These are phyloP conservation scores for Ciconia nigra DNA, from an alignment of 2,797 vertebrate species.

Conservation along the genomic window DNA sequence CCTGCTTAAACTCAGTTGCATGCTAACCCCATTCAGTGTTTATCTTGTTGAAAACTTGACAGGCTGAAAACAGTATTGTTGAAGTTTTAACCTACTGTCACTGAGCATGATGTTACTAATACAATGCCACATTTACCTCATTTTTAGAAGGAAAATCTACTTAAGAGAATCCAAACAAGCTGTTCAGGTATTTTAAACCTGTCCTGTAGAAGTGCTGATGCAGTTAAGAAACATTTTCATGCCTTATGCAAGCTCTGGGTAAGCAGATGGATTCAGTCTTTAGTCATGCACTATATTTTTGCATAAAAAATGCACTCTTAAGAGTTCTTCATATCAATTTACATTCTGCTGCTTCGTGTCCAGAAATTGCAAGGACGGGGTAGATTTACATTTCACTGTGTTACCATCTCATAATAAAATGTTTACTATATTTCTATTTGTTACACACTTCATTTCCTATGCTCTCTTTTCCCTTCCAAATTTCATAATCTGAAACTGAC, in stretches of 20 bases:
- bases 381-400: background rate
- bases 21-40: background rate
- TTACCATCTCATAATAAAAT: constrained; percentile 11
- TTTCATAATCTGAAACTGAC: background rate
- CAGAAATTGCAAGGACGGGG: background rate
- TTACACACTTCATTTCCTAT: background rate
- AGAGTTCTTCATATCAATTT: background rate
- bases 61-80: background rate
- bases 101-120: background rate
- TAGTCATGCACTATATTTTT: background rate
- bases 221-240: background rate
- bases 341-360: background rate
- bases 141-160: background rate
- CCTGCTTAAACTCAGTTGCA: background rate
- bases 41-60: background rate
- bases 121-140: background rate
- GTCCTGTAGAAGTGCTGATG: background rate
- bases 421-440: background rate
- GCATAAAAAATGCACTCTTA: background rate
- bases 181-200: background rate
- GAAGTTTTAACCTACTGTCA: background rate
- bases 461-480: background rate
- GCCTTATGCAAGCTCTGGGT: background rate
- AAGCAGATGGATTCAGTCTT: background rate
- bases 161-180: background rate